These are phyloP conservation scores for Mus caroli DNA, from an alignment of 2,797 vertebrate genomes.

Conservation along the genomic window DNA sequence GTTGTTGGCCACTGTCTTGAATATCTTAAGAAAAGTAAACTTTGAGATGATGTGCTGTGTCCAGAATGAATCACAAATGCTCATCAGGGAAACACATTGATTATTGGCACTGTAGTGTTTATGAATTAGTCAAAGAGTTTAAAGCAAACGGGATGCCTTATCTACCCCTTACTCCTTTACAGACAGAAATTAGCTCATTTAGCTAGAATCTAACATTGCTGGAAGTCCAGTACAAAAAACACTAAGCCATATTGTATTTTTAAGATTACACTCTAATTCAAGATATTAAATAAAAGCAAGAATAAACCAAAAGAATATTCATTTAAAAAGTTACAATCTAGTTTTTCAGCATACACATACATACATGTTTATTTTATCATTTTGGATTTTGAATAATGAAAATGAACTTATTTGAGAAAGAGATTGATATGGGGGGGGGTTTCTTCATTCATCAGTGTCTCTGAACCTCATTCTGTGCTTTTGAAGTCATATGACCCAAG, in stretches of 20 bases:
- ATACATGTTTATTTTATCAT: neutral
- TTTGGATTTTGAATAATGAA: conserved; percentile 23
- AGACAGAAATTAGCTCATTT: neutral
- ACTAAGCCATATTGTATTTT: neutral
- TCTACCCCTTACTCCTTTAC: neutral
- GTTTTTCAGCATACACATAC: neutral
- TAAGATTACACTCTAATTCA: neutral
- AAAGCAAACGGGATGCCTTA: neutral
- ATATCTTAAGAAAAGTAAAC: neutral
- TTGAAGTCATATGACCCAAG: neutral
- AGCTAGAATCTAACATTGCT: neutral
- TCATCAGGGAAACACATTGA: neutral
- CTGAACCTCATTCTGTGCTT: neutral
- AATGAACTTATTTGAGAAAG: conserved; percentile 15
- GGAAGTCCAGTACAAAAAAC: neutral
- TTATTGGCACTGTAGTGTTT: neutral
- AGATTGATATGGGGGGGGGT: neutral
- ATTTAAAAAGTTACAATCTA: neutral
- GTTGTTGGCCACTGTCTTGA: neutral
- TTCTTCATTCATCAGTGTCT: neutral
- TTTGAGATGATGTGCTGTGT: neutral
- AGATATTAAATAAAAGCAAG: neutral
- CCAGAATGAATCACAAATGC: neutral
- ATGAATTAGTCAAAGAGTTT: neutral
- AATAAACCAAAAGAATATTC: neutral